Percentiles rank a stretch among this genome's conserved stretches.
phyloP scores from a whole-genome alignment of 2,113 vertebrate genomes.

The Pavo muticus region DNA sequence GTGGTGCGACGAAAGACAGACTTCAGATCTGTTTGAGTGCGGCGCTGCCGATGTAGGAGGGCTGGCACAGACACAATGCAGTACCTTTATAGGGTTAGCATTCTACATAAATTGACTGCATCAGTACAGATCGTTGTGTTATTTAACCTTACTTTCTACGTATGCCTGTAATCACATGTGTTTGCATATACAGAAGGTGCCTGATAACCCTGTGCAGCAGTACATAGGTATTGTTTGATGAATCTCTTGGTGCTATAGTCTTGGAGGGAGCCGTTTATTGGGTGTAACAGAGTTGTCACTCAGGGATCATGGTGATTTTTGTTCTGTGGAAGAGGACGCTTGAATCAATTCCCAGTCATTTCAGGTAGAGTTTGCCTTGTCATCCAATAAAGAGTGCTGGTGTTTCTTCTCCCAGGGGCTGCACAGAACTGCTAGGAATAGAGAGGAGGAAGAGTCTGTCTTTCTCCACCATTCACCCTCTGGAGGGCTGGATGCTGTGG shows the following conservation, averaged over 20 bases:
- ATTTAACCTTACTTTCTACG: not conserved
- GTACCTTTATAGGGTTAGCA: not conserved
- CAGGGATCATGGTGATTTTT: not conserved
- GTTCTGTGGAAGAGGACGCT: not conserved
- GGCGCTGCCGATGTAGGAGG: rapidly evolving
- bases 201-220: not conserved
- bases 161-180: not conserved
- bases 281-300: not conserved
- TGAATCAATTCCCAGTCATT: not conserved
- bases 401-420: not conserved
- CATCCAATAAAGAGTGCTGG: not conserved
- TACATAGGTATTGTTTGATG: not conserved
- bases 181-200: not conserved
- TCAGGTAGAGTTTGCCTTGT: not conserved
- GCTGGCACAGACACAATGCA: not conserved
- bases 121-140: not conserved
- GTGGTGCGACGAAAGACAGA: not conserved
- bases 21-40: not conserved
- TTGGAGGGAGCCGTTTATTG: not conserved
- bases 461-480: not conserved
- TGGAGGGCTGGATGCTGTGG: not conserved
- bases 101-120: not conserved
- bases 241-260: not conserved
- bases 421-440: not conserved
- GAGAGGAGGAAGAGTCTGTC: not conserved